phyloP scores from a whole-genome alignment of 2,113 vertebrate genomes.

The Parus major region DNA sequence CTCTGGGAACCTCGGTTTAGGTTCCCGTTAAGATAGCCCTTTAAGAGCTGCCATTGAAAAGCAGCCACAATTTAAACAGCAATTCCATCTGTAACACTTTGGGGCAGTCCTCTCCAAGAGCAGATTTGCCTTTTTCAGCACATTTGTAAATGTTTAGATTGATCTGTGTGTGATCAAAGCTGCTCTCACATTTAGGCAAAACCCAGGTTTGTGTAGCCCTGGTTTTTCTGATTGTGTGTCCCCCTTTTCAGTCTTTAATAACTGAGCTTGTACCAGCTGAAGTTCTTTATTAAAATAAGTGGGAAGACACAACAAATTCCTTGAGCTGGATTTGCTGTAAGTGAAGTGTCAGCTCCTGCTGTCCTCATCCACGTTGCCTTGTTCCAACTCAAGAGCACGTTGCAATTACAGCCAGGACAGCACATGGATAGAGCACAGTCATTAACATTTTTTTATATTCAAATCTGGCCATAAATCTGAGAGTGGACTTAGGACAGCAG shows the following conservation, averaged over 20 bases:
- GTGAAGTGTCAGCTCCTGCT: background rate
- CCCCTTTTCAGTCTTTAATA: background rate
- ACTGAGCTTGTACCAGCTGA: background rate
- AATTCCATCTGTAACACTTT: background rate
- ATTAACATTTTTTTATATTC: background rate
- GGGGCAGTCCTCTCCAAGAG: background rate
- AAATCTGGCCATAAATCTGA: background rate
- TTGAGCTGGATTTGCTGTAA: rapidly evolving
- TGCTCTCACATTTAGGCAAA: background rate
- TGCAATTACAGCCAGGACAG: background rate
- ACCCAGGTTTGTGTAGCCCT: background rate
- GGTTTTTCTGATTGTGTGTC: background rate
- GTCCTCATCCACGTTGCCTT: background rate
- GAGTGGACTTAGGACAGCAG: background rate
- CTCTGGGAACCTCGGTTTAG: background rate
- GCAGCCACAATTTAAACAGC: background rate
- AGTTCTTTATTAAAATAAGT: background rate
- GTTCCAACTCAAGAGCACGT: background rate
- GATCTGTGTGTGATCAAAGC: background rate
- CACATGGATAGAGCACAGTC: background rate
- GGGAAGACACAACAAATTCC: background rate
- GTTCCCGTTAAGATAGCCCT: background rate
- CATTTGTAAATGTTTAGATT: background rate
- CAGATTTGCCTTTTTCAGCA: background rate
- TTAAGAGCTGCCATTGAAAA: background rate